Conservation (phyloP, 2,113 vertebrate species). For the Phalacrocorax brasilianus region DNA sequence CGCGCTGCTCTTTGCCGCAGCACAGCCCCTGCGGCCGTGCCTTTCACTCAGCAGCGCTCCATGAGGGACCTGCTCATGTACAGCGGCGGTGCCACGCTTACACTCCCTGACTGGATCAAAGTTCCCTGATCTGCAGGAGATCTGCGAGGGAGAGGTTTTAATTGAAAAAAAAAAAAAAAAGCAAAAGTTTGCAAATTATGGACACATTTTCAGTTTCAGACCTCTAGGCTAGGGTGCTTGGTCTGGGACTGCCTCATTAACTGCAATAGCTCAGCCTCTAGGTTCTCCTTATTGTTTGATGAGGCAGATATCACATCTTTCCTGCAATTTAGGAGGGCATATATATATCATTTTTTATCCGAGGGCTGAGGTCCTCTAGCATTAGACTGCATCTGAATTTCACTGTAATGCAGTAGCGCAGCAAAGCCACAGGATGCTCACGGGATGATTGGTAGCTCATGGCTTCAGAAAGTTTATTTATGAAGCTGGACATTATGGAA, state of each 20-base stretch:
- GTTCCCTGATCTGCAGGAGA: neutral
- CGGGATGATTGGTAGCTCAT: neutral
- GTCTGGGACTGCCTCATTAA: slow-evolving; percentile 54
- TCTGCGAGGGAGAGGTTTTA: neutral
- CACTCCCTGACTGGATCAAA: neutral
- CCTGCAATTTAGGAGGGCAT: slow-evolving; percentile 42
- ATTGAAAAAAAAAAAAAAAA: slow-evolving; percentile 48
- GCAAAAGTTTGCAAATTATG: slow-evolving; percentile 6
- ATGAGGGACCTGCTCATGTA: neutral
- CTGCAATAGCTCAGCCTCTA: slow-evolving; percentile 52
- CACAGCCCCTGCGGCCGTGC: neutral
- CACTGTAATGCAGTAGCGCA: neutral
- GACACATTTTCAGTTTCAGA: slow-evolving; percentile 39
- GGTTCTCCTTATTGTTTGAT: slow-evolving; percentile 14
- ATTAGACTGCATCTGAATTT: slow-evolving; percentile 4
- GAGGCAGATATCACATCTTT: slow-evolving; percentile 1
- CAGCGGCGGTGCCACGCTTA: neutral
- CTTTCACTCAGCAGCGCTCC: neutral
- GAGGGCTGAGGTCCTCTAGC: slow-evolving; percentile 2
- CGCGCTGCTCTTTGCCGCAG: neutral
- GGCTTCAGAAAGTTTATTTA: neutral
- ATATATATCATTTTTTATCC: neutral
- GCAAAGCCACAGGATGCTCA: neutral
- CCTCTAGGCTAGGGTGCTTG: slow-evolving; percentile 36
- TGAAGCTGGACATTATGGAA: neutral